These are phyloP conservation scores for Acanthiza pusilla DNA, from an alignment of 2,797 vertebrate species.

Conservation along the genomic window DNA sequence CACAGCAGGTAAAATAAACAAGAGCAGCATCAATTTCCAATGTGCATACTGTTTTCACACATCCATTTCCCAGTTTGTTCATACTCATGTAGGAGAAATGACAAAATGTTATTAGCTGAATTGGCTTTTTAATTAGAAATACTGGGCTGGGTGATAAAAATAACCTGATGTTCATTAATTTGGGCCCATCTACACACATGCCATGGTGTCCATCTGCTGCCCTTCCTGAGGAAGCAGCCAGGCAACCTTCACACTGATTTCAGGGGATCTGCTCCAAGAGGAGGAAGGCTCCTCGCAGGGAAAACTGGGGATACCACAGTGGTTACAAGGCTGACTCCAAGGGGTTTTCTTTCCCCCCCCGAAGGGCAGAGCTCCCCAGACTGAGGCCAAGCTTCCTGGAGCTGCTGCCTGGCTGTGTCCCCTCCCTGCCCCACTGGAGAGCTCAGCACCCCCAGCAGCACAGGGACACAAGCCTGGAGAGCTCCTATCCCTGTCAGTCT, in stretches of 20 bases:
- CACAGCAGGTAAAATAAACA: not conserved
- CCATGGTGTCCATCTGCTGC: constrained; percentile 32
- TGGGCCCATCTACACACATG: not conserved
- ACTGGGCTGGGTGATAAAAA: not conserved
- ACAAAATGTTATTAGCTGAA: not conserved
- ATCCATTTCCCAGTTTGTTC: not conserved
- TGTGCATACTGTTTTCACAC: accelerated
- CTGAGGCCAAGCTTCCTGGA: not conserved
- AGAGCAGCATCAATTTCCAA: not conserved
- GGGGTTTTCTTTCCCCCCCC: no score
- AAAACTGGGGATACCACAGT: accelerated
- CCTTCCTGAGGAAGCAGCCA: not conserved
- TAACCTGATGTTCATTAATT: not conserved
- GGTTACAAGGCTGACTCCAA: not conserved
- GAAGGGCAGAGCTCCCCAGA: not conserved
- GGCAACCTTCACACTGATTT: not conserved
- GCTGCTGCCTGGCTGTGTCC: not conserved
- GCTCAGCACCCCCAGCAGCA: not conserved
- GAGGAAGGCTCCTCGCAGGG: not conserved
- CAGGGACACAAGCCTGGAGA: not conserved
- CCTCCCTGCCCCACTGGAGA: not conserved
- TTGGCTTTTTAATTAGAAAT: not conserved
- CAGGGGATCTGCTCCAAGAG: not conserved
- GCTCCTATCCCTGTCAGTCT: not conserved
- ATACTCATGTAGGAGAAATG: not conserved